phyloP scores from a whole-genome alignment of 1,140 invertebrate species.

The Ceratosolen solmsi region DNA sequence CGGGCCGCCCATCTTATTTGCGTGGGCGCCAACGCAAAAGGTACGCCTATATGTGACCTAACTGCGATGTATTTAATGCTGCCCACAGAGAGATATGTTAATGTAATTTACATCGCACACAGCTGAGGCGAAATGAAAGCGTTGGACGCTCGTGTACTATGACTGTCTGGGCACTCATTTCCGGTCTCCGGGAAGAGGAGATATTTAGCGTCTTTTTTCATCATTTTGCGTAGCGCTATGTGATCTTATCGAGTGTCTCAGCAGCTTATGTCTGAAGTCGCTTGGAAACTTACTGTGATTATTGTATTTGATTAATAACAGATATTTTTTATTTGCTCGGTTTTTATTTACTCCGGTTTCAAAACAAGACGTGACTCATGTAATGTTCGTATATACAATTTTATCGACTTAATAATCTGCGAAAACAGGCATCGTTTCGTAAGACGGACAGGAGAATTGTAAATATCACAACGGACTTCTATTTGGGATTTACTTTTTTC shows the following conservation, averaged over 20 bases:
- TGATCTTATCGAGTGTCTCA: slow-evolving; percentile 12
- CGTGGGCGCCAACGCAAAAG: not conserved
- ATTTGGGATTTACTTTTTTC: not conserved
- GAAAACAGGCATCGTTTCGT: slow-evolving; percentile 12
- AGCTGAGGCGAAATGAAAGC: slow-evolving; percentile 4
- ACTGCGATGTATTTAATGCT: slow-evolving; percentile 16
- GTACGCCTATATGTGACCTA: not conserved
- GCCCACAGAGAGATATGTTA: slow-evolving; percentile 10
- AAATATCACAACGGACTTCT: not conserved
- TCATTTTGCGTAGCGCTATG: slow-evolving; percentile 6
- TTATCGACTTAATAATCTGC: slow-evolving; percentile 12
- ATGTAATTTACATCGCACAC: slow-evolving; percentile 29
- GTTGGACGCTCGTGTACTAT: not conserved
- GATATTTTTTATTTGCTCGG: slow-evolving; percentile 26
- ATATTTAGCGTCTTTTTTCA: slow-evolving; percentile 18
- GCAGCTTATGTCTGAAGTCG: not conserved
- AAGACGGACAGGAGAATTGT: not conserved
- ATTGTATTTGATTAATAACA: slow-evolving; percentile 28
- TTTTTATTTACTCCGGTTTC: slow-evolving; percentile 19
- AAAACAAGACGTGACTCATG: slow-evolving; percentile 23
- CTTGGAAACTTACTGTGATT: slow-evolving; percentile 8
- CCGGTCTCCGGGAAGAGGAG: not conserved
- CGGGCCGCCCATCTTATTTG: not conserved
- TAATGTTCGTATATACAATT: slow-evolving; percentile 10
- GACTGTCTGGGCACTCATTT: slow-evolving; percentile 19